Base-by-base conservation (phyloP, 2,797 vertebrate species). In the Danio aesculapii region DNA sequence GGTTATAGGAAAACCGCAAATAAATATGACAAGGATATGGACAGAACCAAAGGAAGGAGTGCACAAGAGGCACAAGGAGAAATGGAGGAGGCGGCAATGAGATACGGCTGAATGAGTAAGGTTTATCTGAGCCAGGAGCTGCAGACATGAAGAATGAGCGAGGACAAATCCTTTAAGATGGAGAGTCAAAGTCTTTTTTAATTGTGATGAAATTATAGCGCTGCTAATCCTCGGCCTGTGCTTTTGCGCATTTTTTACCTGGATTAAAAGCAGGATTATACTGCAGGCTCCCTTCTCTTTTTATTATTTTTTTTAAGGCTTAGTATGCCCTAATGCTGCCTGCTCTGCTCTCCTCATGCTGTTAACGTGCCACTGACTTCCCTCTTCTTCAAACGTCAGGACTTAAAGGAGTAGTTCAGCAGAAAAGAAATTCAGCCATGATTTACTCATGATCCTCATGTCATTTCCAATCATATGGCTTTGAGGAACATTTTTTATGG, bases 151-250 rank as follows among this genome's bases (percentile, higher is more conserved):
- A 66, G 84, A 81, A 77, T 86, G 81, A 84, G 86, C 71, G 79
- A 83, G 83, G 83, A 83, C 84, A 90, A 92, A 89, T 90, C 88
- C 84, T 88, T 77, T 81, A 79, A 88, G 87, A 88, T 77, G 88
- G 83, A 79, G 83, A 92, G 88, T 89, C 91, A 93, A 94, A 95
- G 93, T 93, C 92, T 74, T 84, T 93, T 95, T 94, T 94, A 94
- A 95, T 95, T 95, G 93, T 89, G 88, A 90, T 92, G 93, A 92
- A 95, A 94, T 93, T 89, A 93, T 90, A 94, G 92, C 86, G 85
- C 86, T 76, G 87, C 86, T 95, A 93, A 95, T 94, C 93, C 92
- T 74, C 73, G 71, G 79, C 82, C 87, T 85, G 90, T 86, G 91
- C 91, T 87, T 88, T 87, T 87, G 91, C 88, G 90, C 91, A 91